Conservation (phyloP, 2,888 invertebrate species). For the Leistus spinibarbis region DNA sequence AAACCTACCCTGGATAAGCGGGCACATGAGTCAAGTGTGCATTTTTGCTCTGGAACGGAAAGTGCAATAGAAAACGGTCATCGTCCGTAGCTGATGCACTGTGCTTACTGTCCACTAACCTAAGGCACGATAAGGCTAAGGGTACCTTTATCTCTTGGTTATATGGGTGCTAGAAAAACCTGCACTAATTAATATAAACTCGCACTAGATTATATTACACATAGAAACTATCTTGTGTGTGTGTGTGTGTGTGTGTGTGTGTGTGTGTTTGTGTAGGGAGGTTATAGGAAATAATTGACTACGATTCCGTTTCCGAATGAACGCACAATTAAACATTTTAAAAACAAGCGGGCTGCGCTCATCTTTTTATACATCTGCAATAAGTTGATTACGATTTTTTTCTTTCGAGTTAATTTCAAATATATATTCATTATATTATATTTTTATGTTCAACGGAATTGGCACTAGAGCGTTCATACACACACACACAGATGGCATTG, state of each 20-base stretch:
- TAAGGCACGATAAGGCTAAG: neutral
- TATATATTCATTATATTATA: too few relatives aligned
- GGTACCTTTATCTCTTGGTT: constrained; percentile 31
- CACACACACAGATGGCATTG: too few relatives aligned
- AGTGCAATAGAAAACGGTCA: constrained; percentile 23
- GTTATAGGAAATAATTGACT: neutral
- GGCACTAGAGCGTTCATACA: too few relatives aligned
- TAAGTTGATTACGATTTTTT: neutral
- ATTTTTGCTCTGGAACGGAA: constrained; percentile 14
- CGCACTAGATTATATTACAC: neutral
- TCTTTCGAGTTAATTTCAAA: neutral
- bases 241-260: neutral
- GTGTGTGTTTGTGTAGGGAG: neutral
- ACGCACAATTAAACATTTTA: neutral
- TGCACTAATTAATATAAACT: constrained; percentile 16
- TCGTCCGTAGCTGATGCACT: neutral
- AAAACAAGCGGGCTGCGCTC: neutral
- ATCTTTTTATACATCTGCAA: neutral
- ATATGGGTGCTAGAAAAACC: constrained; percentile 35
- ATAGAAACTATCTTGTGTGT: neutral
- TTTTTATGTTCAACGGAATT: too few relatives aligned
- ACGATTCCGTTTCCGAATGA: neutral
- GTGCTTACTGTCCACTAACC: neutral
- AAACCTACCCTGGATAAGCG: neutral
- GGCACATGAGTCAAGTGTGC: neutral